phyloP scores from a whole-genome alignment of 2,797 vertebrate genomes.

The Xenopus petersii region DNA sequence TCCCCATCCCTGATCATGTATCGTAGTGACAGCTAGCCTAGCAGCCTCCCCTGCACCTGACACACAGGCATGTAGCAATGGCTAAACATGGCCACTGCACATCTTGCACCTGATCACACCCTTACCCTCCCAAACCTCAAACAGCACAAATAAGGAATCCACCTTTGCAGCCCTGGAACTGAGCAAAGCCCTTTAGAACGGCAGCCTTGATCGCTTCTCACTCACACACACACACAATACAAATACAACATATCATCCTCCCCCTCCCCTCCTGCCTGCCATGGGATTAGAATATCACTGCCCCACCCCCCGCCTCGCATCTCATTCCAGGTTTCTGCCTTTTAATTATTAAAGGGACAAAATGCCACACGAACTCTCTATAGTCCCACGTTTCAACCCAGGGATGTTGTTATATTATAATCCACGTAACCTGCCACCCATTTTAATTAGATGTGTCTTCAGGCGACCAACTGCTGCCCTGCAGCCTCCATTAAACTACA shows the following conservation, averaged over 20 bases:
- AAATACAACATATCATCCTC: conserved; percentile 28
- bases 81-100: background rate
- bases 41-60: conserved; percentile 4
- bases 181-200: conserved; percentile 16
- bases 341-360: conserved; percentile 40
- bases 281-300: conserved; percentile 42
- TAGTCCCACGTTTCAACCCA: background rate
- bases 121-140: background rate
- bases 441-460: too few species aligned
- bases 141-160: background rate
- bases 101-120: background rate
- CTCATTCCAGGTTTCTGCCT: conserved; percentile 18
- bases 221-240: conserved; percentile 15
- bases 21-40: conserved; percentile 23
- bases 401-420: background rate
- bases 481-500: too few species aligned
- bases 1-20: conserved; percentile 1
- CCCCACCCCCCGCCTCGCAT: conserved; percentile 44
- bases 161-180: conserved; percentile 14
- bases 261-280: conserved; percentile 16
- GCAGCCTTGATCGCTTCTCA: conserved; percentile 2
- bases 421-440: too few species aligned
- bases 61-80: background rate
- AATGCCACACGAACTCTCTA: background rate
- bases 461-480: too few species aligned